Evolutionary conservation across 2,797 vertebrate genomes (phyloP), one percentile per base, ranked within the genome.

Genomic region (Pantherophis alleghaniensis): DNA sequence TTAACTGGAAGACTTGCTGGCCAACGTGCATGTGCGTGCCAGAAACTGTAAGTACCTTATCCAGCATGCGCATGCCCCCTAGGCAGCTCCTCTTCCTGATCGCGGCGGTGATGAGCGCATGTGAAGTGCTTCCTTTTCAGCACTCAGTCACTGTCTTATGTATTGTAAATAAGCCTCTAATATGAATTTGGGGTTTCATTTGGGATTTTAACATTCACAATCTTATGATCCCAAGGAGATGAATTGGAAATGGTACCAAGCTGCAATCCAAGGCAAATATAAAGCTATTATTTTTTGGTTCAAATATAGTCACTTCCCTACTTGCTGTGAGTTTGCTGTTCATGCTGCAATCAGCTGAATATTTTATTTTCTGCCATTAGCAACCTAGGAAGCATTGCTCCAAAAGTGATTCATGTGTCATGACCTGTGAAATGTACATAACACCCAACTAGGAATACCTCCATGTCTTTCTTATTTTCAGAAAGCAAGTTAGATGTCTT

Each of bases 401-500:
- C 55, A 42, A 53, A 22, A 89, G 13, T 61, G 57, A 83, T n/a
- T 18, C 69, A 89, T 83, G 79, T 61, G 42, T 51, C 1, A 0
- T 16, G 2, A 16, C 14, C 28, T 83, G 22, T 90, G 20, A 88
- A 93, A 79, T 61, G 56, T n/a, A 66, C 32, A 69, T 69, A 87
- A 69, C 47, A 79, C 11, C 28, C 53, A 20, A 24, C 16, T 28
- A 12, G 6, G 26, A 88, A 74, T 91, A 14, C 7, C 53, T 3
- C 1, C 28, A n/a, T 32, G 0, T 87, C 20, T 13, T 6, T 55
- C 9, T 91, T 47, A 42, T 14, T 37, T 94, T 66, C 60, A 69
- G 88, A 94, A 95, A 93, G 51, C 0, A 5, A 79, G 91, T 11
- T 11, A 66, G 61, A 88, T 94, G 92, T 61, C 79, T 95, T 91